Percentiles rank a stretch among this genome's conserved stretches.
phyloP scores from a whole-genome alignment of 2,797 vertebrate species.

The Sebastes nivosus region DNA sequence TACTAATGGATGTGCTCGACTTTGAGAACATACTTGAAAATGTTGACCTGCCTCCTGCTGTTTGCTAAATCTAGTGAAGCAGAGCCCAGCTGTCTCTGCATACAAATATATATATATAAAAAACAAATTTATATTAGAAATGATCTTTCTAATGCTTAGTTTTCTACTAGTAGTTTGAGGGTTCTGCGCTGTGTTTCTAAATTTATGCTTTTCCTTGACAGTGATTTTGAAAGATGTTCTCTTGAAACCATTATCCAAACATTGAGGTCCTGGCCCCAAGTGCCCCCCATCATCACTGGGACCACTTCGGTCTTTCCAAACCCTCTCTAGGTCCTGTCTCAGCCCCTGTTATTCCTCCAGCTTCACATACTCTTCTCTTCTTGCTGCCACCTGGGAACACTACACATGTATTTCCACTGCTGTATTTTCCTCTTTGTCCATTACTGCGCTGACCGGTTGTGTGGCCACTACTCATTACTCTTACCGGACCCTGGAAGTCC shows the following conservation, averaged over 20 bases:
- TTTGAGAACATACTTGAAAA: slow-evolving; percentile 24
- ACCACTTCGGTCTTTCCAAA: neutral
- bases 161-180: neutral
- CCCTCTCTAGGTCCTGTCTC: neutral
- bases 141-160: neutral
- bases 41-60: slow-evolving; percentile 30
- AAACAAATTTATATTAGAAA: neutral
- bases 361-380: slow-evolving; percentile 6
- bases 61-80: slow-evolving; percentile 40
- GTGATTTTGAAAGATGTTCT: neutral
- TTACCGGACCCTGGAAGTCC: neutral
- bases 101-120: slow-evolving; percentile 8
- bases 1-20: slow-evolving; percentile 30
- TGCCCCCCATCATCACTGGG: neutral
- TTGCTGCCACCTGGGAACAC: neutral
- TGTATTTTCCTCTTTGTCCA: slow-evolving; percentile 10
- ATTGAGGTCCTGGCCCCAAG: neutral
- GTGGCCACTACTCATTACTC: slow-evolving; percentile 7
- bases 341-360: neutral
- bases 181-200: neutral
- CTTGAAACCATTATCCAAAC: neutral
- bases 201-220: neutral
- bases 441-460: neutral
- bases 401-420: slow-evolving; percentile 5
- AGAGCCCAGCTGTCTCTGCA: neutral